phyloP scores from a whole-genome alignment of 2,113 vertebrate genomes.

The Carlito syrichta region DNA sequence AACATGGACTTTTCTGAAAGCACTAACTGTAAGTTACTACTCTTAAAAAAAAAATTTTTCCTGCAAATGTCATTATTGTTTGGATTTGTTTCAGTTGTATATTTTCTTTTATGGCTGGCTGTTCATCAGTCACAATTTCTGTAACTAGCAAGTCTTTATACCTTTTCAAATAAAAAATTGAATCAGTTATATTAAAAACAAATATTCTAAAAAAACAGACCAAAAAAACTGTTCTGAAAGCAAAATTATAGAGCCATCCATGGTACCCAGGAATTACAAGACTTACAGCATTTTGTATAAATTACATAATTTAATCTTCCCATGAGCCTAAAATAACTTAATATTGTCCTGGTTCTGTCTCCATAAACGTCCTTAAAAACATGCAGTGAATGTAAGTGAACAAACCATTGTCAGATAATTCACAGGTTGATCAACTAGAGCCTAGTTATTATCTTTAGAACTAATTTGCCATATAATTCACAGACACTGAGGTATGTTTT shows the following conservation, averaged over 20 bases:
- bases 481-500: background rate
- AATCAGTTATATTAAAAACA: background rate
- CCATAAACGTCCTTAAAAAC: constrained; percentile 37
- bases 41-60: background rate
- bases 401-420: background rate
- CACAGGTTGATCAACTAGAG: constrained; percentile 8
- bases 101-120: background rate
- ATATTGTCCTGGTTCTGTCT: background rate
- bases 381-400: background rate
- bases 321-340: constrained; percentile 4
- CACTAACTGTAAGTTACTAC: background rate
- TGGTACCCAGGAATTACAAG: background rate
- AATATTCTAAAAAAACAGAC: background rate
- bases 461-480: constrained; percentile 8
- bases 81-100: background rate
- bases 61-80: background rate
- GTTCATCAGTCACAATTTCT: background rate
- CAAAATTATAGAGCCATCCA: background rate
- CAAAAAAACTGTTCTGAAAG: background rate
- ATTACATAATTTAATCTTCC: background rate
- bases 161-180: background rate
- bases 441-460: background rate
- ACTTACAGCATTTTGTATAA: constrained; percentile 29
- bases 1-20: background rate
- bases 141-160: background rate